Base-by-base conservation (phyloP, 37 sponge, comb jelly and placozoan species). In the Agelas oroides region DNA sequence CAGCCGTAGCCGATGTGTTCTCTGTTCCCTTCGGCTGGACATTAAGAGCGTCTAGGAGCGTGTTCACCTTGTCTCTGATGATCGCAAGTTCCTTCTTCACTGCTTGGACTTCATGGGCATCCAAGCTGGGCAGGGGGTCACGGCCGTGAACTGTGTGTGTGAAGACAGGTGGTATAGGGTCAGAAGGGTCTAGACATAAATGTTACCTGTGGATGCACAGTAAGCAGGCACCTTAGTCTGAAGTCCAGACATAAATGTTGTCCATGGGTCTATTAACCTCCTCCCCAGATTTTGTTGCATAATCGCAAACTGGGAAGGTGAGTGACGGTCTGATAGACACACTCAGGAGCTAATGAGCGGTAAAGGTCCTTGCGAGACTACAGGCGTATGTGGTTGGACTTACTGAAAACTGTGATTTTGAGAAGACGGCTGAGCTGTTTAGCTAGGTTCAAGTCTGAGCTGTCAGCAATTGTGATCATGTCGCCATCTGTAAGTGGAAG, bases 401-500 rank as follows among this genome's bases (percentile, higher is more conserved):
- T 59, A 96, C 96, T 77, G 61, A 83, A 89, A 6, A 96, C 55
- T 27, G 77, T 85, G 41, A 96, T 87, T 38, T 85, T 79, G 23
- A 92, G 52, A 28, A 86, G 58, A 15, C 88, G 76, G 57, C 85
- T 89, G 31, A 77, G 70, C 70, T 94, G 93, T 69, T 92, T 94
- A 32, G 97, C 97, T 33, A 89, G 77, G 59, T 90, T 89, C 60
- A 97, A 59, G 81, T 97, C 97, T 38, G 86, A 65, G 53, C 77
- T 90, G 65, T 94, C 95, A 19, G 88, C 81, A 25, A 97, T 88
- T 1, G 97, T 95, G 30, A 97, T 77, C 70, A 92, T 38, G 65
- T 97, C 97, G 12, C 93, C 91, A 53, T 97, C 97, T 97, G 81
- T 24, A 53, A 8, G 46, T 8, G 8, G 8, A 8, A 46, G 19